Evolutionary conservation across 2,888 invertebrate genomes (phyloP).

Genomic region (Drosophila peninsularis): DNA sequence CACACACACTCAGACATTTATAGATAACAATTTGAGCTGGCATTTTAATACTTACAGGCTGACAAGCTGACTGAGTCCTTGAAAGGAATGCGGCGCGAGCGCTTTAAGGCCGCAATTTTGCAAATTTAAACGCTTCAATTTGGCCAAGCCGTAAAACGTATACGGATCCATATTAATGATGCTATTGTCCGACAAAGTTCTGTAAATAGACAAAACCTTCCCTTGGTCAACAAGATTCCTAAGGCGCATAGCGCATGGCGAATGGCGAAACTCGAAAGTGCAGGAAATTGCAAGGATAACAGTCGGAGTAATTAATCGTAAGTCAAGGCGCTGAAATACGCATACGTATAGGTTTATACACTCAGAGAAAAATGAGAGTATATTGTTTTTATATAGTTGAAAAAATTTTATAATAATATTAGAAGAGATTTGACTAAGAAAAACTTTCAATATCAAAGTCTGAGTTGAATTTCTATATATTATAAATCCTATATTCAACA

Average conservation of each 20-base stretch:
- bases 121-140: conserved; percentile 84
- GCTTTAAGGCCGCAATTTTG: conserved; percentile 85
- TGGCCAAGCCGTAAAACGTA: conserved; percentile 86
- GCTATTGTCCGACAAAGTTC: conserved; percentile 90
- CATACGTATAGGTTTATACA: not conserved
- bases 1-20: conserved; percentile 25
- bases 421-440: too few relatives aligned
- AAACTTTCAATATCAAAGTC: too few relatives aligned
- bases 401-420: too few relatives aligned
- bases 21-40: conserved; percentile 37
- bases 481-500: too few relatives aligned
- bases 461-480: too few relatives aligned
- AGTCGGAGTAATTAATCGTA: conserved; percentile 69
- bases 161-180: conserved; percentile 88
- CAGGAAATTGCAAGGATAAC: conserved; percentile 72
- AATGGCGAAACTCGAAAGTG: conserved; percentile 50
- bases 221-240: conserved; percentile 71
- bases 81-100: conserved; percentile 84
- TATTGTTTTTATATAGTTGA: not conserved
- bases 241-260: conserved; percentile 4
- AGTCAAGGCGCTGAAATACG: conserved; percentile 63
- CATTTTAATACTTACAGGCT: conserved; percentile 84
- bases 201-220: conserved; percentile 64
- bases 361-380: not conserved
- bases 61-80: conserved; percentile 82